A percentile compares a stretch with the other conserved stretches of the same genome.
Conservation (phyloP, 2,888 invertebrate genomes). For the Trissolcus brochymenae region DNA sequence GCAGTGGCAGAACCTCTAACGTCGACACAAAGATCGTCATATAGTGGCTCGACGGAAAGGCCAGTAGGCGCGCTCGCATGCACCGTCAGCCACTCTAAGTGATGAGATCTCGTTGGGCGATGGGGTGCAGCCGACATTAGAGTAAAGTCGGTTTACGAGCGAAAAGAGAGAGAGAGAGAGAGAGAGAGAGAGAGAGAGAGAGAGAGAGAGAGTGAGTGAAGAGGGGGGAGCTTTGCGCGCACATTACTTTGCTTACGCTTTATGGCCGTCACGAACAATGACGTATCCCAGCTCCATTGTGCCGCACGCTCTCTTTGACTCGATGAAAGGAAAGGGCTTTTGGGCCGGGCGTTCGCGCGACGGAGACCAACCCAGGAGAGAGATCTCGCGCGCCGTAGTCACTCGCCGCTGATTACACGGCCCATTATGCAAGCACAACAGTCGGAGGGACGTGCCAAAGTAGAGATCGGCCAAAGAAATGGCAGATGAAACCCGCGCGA, state of each 20-base stretch:
- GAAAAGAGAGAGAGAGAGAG: slow-evolving; percentile 22
- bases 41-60: slow-evolving; percentile 41
- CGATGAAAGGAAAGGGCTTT: slow-evolving; percentile 42
- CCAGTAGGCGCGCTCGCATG: slow-evolving; percentile 55
- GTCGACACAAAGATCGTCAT: slow-evolving; percentile 41
- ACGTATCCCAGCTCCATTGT: slow-evolving; percentile 70
- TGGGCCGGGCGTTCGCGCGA: slow-evolving; percentile 45
- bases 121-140: slow-evolving; percentile 66
- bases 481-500: slow-evolving; percentile 39
- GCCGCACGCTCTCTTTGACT: slow-evolving; percentile 57
- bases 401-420: slow-evolving; percentile 76
- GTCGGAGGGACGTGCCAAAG: slow-evolving; percentile 50
- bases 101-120: slow-evolving; percentile 69
- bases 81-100: slow-evolving; percentile 70
- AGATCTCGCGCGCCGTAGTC: slow-evolving; percentile 73
- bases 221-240: slow-evolving; percentile 25
- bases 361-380: slow-evolving; percentile 59
- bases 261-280: slow-evolving; percentile 68
- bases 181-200: slow-evolving; percentile 19
- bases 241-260: slow-evolving; percentile 55
- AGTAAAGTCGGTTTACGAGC: slow-evolving; percentile 66
- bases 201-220: slow-evolving; percentile 21
- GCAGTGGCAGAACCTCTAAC: slow-evolving; percentile 28
- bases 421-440: slow-evolving; percentile 75
- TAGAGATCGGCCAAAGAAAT: slow-evolving; percentile 43